phyloP scores from a whole-genome alignment of 2,888 invertebrate species.

The Lepetodrilus schrolli region DNA sequence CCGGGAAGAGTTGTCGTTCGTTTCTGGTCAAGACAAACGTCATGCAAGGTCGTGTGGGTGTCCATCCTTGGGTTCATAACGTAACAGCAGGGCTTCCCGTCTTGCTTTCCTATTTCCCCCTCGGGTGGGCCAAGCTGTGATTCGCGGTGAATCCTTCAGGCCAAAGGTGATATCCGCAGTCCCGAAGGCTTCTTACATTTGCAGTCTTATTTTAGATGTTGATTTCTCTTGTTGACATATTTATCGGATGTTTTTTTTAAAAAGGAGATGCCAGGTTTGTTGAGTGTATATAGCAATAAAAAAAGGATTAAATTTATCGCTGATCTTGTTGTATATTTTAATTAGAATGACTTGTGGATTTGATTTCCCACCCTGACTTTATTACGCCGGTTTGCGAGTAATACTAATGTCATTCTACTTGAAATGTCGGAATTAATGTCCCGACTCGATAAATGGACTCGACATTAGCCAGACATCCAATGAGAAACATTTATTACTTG shows the following conservation, averaged over 20 bases:
- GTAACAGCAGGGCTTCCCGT: too few relatives aligned
- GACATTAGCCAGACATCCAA: too few relatives aligned
- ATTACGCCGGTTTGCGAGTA: too few relatives aligned
- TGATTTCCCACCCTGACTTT: too few relatives aligned
- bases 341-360: too few relatives aligned
- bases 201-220: constrained; percentile 39
- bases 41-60: not conserved
- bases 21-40: too few relatives aligned
- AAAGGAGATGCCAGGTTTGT: constrained; percentile 38
- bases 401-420: too few relatives aligned
- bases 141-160: not conserved
- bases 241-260: constrained; percentile 39
- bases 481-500: not conserved
- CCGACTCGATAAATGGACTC: too few relatives aligned
- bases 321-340: not conserved
- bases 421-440: too few relatives aligned
- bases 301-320: constrained; percentile 24
- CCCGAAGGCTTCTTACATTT: constrained; percentile 25
- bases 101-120: not conserved
- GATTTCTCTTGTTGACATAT: constrained; percentile 41
- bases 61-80: not conserved
- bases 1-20: too few relatives aligned
- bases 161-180: not conserved
- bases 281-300: constrained; percentile 42
- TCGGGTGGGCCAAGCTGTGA: not conserved